phyloP scores from a whole-genome alignment of 2,797 vertebrate species.

The Acrossocheilus wenchowensis region DNA sequence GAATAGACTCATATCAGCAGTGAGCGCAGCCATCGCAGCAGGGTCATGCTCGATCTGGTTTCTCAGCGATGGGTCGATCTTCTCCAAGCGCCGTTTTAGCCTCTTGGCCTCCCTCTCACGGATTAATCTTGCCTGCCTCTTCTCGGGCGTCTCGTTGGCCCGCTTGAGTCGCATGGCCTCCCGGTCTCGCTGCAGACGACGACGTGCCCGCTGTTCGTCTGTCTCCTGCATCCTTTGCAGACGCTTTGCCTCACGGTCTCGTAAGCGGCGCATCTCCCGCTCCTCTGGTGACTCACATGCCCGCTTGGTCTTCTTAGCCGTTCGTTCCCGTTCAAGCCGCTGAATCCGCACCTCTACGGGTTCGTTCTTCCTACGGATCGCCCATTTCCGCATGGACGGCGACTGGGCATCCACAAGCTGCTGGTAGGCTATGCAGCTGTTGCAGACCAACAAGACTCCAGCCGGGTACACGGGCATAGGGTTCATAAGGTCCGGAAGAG shows the following conservation, averaged over 20 bases:
- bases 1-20: conserved; percentile 93
- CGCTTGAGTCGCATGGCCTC: conserved; percentile 96
- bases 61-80: conserved; percentile 95
- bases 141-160: conserved; percentile 95
- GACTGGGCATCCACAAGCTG: conserved; percentile 89
- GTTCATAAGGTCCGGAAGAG: conserved; percentile 80
- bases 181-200: conserved; percentile 93
- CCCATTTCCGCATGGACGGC: conserved; percentile 87
- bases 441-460: conserved; percentile 93
- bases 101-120: conserved; percentile 95
- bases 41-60: conserved; percentile 97
- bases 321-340: conserved; percentile 93
- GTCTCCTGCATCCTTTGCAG: conserved; percentile 97
- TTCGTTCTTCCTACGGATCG: conserved; percentile 90
- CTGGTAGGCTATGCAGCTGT: conserved; percentile 92
- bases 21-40: conserved; percentile 94
- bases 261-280: conserved; percentile 87
- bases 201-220: conserved; percentile 90
- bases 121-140: conserved; percentile 92
- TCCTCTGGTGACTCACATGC: conserved; percentile 93
- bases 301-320: conserved; percentile 94
- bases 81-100: conserved; percentile 93
- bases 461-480: conserved; percentile 88
- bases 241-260: conserved; percentile 95
- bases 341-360: conserved; percentile 89